phyloP scores from a whole-genome alignment of 1,140 invertebrate species.

The Agraylea sexmaculata region DNA sequence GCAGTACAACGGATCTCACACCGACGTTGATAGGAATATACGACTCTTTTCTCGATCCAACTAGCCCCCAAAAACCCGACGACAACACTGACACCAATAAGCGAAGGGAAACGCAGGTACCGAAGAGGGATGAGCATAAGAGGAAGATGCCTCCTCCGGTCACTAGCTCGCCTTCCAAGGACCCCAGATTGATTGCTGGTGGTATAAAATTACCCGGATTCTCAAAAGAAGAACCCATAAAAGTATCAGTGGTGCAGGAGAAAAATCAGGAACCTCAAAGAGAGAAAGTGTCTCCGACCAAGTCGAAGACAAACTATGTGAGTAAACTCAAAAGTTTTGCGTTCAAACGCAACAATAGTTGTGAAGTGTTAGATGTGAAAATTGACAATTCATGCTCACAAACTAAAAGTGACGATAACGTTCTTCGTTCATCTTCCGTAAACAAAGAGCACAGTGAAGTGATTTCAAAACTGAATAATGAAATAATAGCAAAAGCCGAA shows the following conservation, averaged over 20 bases:
- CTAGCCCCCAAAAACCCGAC: conserved; percentile 3
- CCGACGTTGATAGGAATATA: conserved; percentile 46
- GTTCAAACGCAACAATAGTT: conserved; percentile 10
- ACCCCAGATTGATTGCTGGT: conserved; percentile 33
- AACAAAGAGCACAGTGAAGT: conserved; percentile 7
- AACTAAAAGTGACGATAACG: conserved; percentile 3
- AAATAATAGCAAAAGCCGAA: conserved; percentile 19
- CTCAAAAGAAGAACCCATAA: conserved; percentile 6
- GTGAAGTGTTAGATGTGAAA: conserved; percentile 9
- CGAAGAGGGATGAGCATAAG: conserved; percentile 19
- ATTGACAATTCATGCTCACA: no score
- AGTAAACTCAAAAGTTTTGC: conserved; percentile 20
- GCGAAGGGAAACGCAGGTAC: conserved; percentile 22
- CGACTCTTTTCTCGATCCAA: conserved; percentile 34
- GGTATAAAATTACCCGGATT: conserved; percentile 31
- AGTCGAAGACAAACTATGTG: conserved; percentile 19
- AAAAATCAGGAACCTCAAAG: background rate
- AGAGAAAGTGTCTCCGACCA: conserved; percentile 8
- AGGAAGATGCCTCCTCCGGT: conserved; percentile 15
- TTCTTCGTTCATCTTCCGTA: no score
- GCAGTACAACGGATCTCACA: conserved; percentile 46
- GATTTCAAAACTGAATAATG: conserved; percentile 15
- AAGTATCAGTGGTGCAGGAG: background rate
- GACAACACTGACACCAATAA: background rate
- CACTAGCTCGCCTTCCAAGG: conserved; percentile 27